Evolutionary conservation across 1,140 invertebrate species (phyloP), one percentile per base, ranked within the genome.

Genomic region (Heliconius eleuchia): DNA sequence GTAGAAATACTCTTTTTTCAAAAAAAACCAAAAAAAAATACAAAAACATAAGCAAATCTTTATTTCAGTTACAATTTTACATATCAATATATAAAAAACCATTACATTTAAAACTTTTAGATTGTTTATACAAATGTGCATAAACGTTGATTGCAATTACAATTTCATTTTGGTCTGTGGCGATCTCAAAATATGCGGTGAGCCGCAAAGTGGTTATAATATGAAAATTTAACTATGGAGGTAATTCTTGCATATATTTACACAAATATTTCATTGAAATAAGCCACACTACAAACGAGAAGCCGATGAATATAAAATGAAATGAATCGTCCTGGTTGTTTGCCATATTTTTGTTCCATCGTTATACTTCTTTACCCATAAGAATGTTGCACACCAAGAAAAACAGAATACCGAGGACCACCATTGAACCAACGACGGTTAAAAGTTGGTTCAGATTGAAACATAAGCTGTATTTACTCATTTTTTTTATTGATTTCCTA

Each of bases 251-350:
- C 37, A 87, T 18, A 60, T 85, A 86, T 80, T 85, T 83, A 42
- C 79, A 78, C 60, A 85, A 81, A 76, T 76, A 84, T 46, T 74
- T 55, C 82, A 86, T 84, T n/a, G 79, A 60, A n/a, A 86, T 80
- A 27, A 83, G 73, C 86, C 83, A 86, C 46, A 85, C 46, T 27
- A 86, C 46, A 75, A 88, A 91, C 19, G 85, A 77, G 37, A 87
- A 86, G 37, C 80, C 81, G 19, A 87, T 66, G 4, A 86, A 34
- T n/a, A 90, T 74, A 4, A 83, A 50, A 42, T 80, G 57, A 6
- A 13, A 39, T 0, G 77, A 3, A 73, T 89, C 81, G 23, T 66
- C 50, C 9, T 66, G 9, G 70, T 9, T 13, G 23, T 34, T 23
- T 73, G 27, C 19, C 34, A 52, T 60, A 30, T 18, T 71, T 30